Conservation (phyloP, 2,113 vertebrate genomes). For the Etia nguti region DNA sequence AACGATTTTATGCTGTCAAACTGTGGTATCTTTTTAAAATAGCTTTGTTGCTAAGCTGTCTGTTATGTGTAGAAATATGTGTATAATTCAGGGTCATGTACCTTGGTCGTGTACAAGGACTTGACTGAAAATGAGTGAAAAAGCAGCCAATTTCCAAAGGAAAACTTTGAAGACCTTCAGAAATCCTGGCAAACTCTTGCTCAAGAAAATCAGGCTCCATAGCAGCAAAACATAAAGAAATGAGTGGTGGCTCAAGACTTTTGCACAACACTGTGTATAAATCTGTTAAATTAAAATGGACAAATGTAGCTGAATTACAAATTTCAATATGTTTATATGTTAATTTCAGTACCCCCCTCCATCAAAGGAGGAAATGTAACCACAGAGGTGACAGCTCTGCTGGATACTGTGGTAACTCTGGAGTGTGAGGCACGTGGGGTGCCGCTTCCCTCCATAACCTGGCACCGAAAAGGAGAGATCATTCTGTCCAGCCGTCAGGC, state of each 20-base stretch:
- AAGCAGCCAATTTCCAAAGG: background rate
- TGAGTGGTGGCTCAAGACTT: background rate
- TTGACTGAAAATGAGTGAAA: background rate
- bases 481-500: conserved; percentile 77
- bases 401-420: conserved; percentile 78
- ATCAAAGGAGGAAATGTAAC: conserved; percentile 89
- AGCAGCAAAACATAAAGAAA: background rate
- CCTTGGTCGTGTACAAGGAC: fast-evolving
- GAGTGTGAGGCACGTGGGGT: conserved; percentile 88
- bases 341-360: conserved; percentile 78
- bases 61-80: background rate
- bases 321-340: background rate
- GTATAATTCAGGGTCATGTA: background rate
- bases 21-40: fast-evolving
- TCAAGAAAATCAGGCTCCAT: fast-evolving
- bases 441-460: conserved; percentile 84
- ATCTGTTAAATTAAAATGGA: background rate
- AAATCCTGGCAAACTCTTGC: background rate
- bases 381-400: conserved; percentile 74
- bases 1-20: background rate
- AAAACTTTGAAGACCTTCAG: background rate
- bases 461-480: conserved; percentile 80
- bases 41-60: background rate
- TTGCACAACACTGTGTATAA: background rate
- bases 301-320: background rate